Percentiles rank a stretch among this genome's conserved stretches.
Conservation (phyloP, 2,113 vertebrate genomes). For the Apodemus sylvaticus region DNA sequence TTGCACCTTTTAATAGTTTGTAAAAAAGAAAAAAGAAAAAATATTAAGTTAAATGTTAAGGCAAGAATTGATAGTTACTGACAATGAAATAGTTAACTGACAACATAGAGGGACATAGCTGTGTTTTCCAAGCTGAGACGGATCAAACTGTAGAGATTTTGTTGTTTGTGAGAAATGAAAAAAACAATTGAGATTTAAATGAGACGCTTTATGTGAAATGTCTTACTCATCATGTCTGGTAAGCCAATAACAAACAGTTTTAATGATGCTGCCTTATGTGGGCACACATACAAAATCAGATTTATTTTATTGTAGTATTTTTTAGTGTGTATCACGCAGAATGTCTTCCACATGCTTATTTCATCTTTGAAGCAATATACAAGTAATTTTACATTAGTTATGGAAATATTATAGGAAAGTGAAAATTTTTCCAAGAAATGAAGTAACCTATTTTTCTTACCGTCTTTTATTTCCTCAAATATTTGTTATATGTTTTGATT, state of each 20-base stretch:
- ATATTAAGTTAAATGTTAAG: neutral
- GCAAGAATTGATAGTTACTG: neutral
- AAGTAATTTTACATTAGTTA: conserved; percentile 11
- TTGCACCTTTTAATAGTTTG: neutral
- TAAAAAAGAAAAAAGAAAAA: neutral
- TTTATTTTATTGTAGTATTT: neutral
- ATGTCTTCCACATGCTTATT: neutral
- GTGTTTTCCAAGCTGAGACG: neutral
- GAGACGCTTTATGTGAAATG: neutral
- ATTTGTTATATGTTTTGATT: neutral
- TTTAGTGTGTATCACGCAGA: neutral
- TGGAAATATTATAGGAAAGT: neutral
- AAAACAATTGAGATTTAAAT: conserved; percentile 32
- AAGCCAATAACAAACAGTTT: neutral
- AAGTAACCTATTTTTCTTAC: neutral
- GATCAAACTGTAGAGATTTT: neutral
- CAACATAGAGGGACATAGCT: neutral
- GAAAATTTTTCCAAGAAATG: neutral
- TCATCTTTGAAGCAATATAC: neutral
- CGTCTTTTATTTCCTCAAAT: neutral
- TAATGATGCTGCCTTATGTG: neutral
- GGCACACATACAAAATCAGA: neutral
- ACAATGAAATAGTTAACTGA: neutral
- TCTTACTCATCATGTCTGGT: neutral
- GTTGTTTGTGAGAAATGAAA: neutral